Conservation (phyloP, 2,797 vertebrate genomes). For the Artibeus lituratus region DNA sequence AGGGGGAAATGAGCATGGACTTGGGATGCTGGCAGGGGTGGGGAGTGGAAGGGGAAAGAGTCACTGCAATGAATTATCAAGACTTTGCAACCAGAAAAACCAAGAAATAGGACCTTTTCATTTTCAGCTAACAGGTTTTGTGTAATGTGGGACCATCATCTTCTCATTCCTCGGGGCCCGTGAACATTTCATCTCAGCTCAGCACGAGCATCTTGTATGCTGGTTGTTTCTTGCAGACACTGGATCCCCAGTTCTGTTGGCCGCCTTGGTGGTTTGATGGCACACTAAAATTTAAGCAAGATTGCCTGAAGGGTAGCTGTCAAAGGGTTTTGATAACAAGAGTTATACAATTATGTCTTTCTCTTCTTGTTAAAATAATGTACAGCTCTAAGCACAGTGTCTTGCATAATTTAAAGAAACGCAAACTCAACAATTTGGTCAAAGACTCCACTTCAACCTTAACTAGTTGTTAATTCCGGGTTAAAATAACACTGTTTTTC, state of each 20-base stretch:
- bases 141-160: background rate
- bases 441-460: background rate
- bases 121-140: background rate
- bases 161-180: background rate
- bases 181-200: background rate
- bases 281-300: background rate
- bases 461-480: background rate
- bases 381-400: background rate
- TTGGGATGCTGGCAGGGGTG: background rate
- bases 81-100: background rate
- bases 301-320: background rate
- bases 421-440: background rate
- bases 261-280: background rate
- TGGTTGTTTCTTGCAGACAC: background rate
- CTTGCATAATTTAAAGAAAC: background rate
- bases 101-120: background rate
- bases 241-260: background rate
- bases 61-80: background rate
- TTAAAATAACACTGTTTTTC: background rate
- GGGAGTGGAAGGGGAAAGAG: background rate
- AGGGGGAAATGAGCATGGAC: background rate
- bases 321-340: background rate
- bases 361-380: background rate
- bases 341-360: background rate
- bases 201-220: background rate